phyloP scores from a whole-genome alignment of 2,113 vertebrate genomes.

The Marmota flaviventris region DNA sequence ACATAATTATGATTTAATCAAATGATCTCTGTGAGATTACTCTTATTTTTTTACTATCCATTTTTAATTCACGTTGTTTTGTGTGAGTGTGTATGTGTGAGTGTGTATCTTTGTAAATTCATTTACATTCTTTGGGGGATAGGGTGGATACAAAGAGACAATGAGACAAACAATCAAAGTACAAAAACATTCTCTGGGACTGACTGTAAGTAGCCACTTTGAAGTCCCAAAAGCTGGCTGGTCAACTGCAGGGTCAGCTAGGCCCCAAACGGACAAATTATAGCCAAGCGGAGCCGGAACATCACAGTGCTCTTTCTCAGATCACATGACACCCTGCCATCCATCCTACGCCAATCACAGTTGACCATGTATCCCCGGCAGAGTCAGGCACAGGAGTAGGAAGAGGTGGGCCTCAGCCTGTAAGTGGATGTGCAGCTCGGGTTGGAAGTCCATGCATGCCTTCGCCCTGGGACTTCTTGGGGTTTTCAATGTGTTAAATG shows the following conservation, averaged over 20 bases:
- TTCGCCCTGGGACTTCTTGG: neutral
- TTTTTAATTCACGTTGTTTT: neutral
- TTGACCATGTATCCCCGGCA: neutral
- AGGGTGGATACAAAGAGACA: neutral
- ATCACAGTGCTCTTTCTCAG: neutral
- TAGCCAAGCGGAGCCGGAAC: neutral
- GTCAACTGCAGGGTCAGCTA: neutral
- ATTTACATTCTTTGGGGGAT: neutral
- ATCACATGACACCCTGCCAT: neutral
- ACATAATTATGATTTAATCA: neutral
- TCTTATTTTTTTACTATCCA: neutral
- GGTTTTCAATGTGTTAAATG: neutral
- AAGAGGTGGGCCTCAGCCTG: neutral
- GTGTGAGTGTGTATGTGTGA: neutral
- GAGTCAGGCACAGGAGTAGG: fast-evolving
- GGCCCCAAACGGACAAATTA: neutral
- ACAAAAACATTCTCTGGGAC: neutral
- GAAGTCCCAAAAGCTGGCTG: too few species aligned
- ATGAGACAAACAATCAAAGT: neutral
- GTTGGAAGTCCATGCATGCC: neutral
- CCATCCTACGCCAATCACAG: neutral
- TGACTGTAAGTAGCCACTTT: neutral
- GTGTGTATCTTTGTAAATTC: neutral
- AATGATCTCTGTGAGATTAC: neutral
- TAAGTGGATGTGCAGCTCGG: neutral